Conservation (phyloP, 2,888 invertebrate species). For the Zele albiditarsus region DNA sequence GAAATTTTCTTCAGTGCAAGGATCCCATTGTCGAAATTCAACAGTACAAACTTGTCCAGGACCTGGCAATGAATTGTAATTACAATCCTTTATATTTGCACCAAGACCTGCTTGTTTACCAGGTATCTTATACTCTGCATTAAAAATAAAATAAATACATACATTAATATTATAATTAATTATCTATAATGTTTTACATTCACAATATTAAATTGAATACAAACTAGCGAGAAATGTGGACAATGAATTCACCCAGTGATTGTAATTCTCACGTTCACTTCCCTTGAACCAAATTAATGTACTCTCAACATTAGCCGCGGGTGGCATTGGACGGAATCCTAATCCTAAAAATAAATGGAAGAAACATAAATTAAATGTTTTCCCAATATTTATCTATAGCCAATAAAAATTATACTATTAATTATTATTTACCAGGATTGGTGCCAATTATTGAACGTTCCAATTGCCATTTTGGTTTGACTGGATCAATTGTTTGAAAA, state of each 20-base stretch:
- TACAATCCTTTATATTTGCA: conserved; percentile 84
- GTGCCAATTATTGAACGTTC: conserved; percentile 92
- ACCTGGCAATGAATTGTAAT: conserved; percentile 81
- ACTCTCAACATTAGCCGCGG: conserved; percentile 89
- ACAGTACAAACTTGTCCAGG: conserved; percentile 90
- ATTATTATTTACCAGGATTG: conserved; percentile 84
- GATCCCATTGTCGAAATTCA: conserved; percentile 85
- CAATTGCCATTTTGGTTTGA: conserved; percentile 91
- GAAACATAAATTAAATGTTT: conserved; percentile 1
- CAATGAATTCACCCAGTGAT: conserved; percentile 85
- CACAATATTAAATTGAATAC: conserved; percentile 51
- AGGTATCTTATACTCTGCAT: conserved; percentile 83
- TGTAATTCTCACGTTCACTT: conserved; percentile 83
- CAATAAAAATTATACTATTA: conserved; percentile 24
- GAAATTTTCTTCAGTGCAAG: conserved; percentile 87
- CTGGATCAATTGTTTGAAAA: conserved; percentile 90
- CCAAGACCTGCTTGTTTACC: conserved; percentile 82
- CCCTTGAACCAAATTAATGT: conserved; percentile 96
- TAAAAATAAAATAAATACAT: conserved; percentile 6
- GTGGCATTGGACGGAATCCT: conserved; percentile 95
- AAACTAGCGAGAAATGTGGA: conserved; percentile 86
- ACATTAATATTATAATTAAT: neutral
- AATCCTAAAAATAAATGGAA: conserved; percentile 76
- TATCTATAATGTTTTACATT: neutral
- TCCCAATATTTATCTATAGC: conserved; percentile 2